Base-by-base conservation (phyloP, 2,888 invertebrate species). In the Trachelus iudaicus region DNA sequence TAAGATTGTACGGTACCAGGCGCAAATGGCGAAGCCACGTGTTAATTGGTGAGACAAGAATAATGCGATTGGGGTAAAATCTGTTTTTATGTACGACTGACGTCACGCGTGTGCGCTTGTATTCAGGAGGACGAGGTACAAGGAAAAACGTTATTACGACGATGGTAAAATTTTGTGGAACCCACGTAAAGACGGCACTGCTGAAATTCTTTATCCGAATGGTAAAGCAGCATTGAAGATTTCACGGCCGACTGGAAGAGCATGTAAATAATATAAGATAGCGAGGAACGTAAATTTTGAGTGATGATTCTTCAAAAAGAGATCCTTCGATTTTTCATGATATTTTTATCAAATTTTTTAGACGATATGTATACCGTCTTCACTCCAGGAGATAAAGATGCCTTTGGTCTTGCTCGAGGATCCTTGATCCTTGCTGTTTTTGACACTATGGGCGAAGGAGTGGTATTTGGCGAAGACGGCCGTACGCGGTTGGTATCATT, bases 291-390 rank as follows among this genome's bases (percentile, higher is more conserved):
- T 34, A 68, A 23, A 12, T 23, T 34, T 73, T 34, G 56, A 34
- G 11, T 34, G 34, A 30, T 69, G 13, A 33, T 69, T 69, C 30
- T 73, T n/a, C 12, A 6, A 33, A 78, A 75, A n/a, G 34, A 68
- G 4, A 15, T 78, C n/a, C 9, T 37, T n/a, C 15, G 9, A 30
- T 56, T 78, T 33, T 31, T 33, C n/a, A 75, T 75, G 4, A 75
- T 75, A 11, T 56, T 75, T 23, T 75, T 11, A 15, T 34, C 12
- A 75, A 69, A 75, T 15, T 84, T 85, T 84, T 79, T 86, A 88
- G 88, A 88, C 77, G 82, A 86, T 79, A 80, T 85, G 77, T 89
- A 84, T 81, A 89, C 84, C 73, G 85, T 87, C 74, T 87, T 85
- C 82, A 82, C 82, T 78, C 83, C 84, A 79, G 84, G 83, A 81